Evolutionary conservation across 2,113 vertebrate genomes (phyloP).

Genomic region (Phalacrocorax brasilianus): DNA sequence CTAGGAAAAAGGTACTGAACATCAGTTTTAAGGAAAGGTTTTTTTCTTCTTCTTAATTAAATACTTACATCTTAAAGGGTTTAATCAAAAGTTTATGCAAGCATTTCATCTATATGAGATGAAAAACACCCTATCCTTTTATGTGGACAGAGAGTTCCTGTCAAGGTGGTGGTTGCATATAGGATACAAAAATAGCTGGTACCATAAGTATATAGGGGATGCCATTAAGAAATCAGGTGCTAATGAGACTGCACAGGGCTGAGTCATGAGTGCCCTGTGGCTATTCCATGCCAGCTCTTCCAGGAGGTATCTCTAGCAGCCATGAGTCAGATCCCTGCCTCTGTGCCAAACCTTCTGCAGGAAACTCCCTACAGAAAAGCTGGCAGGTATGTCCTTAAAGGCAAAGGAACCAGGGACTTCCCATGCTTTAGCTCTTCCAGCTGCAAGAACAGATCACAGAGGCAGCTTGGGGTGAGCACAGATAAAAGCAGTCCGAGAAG

Average conservation of each 20-base stretch:
- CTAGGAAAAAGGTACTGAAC: not conserved
- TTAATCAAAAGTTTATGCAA: not conserved
- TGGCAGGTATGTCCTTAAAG: constrained; percentile 1
- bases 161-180: not conserved
- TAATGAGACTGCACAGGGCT: constrained; percentile 4
- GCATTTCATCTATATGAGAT: not conserved
- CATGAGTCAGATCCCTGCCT: constrained; percentile 13
- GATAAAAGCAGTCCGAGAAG: not conserved
- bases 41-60: not conserved
- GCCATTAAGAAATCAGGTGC: constrained; percentile 29
- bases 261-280: constrained; percentile 10
- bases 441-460: not conserved
- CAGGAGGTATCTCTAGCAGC: constrained; percentile 8
- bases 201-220: not conserved
- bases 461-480: not conserved
- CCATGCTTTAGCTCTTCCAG: not conserved
- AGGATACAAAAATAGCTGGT: constrained; percentile 21
- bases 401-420: not conserved
- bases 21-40: not conserved
- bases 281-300: not conserved
- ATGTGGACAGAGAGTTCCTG: not conserved
- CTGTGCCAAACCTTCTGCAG: not conserved
- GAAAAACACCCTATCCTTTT: not conserved
- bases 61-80: not conserved
- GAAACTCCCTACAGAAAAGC: not conserved